These are phyloP conservation scores for Marcusenius ussheri DNA, from an alignment of 2,113 vertebrate species.

Conservation along the genomic window DNA sequence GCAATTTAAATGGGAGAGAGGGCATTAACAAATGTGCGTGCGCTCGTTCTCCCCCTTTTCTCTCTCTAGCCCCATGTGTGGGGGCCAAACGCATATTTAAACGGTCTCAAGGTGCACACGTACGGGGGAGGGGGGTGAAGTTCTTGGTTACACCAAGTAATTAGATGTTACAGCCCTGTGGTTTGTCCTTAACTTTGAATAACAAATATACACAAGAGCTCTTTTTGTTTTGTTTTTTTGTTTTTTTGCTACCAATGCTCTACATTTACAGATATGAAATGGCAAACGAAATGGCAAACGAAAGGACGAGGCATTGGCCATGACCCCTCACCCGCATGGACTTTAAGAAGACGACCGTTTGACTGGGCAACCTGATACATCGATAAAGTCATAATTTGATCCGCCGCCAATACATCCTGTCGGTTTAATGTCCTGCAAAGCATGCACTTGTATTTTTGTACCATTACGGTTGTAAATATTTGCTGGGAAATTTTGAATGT, in stretches of 20 bases:
- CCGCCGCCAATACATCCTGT: background rate
- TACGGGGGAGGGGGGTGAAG: background rate
- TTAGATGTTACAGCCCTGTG: constrained; percentile 19
- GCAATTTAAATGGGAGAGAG: constrained; percentile 21
- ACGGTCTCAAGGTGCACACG: constrained; percentile 17
- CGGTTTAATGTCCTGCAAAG: background rate
- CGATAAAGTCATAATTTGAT: background rate
- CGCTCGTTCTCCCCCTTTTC: background rate
- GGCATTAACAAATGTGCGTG: constrained; percentile 6
- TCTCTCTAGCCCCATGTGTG: constrained; percentile 13
- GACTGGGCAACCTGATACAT: background rate
- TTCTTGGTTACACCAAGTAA: constrained; percentile 15
- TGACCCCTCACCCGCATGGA: background rate
- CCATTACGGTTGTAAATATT: background rate
- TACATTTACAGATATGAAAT: background rate
- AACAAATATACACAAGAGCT: constrained; percentile 1
- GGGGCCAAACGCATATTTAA: constrained; percentile 20
- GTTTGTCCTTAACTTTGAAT: constrained; percentile 17
- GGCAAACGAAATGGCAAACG: background rate
- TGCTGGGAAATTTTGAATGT: background rate
- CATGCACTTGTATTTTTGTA: background rate
- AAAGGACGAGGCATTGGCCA: background rate
- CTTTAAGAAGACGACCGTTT: background rate
- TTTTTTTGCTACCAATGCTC: background rate
- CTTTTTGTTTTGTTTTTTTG: background rate